phyloP scores from a whole-genome alignment of 2,888 invertebrate species.

The Embidobia sp. region DNA sequence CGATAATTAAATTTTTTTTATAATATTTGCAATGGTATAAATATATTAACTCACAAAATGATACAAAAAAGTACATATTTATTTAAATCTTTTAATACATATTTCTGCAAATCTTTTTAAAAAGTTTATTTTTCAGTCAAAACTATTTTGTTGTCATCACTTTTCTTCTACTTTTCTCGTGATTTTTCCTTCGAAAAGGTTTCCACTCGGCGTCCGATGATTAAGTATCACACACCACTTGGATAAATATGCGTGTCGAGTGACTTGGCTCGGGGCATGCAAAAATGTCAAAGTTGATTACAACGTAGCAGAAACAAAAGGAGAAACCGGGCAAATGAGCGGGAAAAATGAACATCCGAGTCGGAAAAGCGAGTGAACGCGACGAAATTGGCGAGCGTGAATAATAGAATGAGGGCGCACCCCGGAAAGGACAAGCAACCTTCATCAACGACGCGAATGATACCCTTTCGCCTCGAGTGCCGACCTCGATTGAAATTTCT shows the following conservation, averaged over 20 bases:
- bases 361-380: slow-evolving; percentile 9
- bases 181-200: background rate
- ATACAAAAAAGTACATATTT: too few relatives aligned
- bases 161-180: too few relatives aligned
- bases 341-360: background rate
- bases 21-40: too few relatives aligned
- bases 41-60: too few relatives aligned
- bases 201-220: slow-evolving; percentile 2
- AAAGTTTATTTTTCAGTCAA: too few relatives aligned
- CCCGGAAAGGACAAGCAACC: slow-evolving; percentile 54
- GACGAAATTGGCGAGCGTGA: slow-evolving; percentile 22
- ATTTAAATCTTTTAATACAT: too few relatives aligned
- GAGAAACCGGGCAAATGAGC: slow-evolving; percentile 11
- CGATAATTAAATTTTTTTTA: too few relatives aligned
- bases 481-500: slow-evolving; percentile 65
- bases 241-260: slow-evolving; percentile 21
- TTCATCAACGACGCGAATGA: slow-evolving; percentile 50
- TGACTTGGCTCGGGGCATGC: slow-evolving; percentile 3
- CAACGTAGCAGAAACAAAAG: background rate
- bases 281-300: slow-evolving; percentile 43
- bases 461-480: slow-evolving; percentile 58
- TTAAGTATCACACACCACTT: slow-evolving; percentile 1
- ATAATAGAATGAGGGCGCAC: slow-evolving; percentile 53
- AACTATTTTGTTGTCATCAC: too few relatives aligned
- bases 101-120: slow-evolving; percentile 12